Conservation (phyloP, 2,113 vertebrate genomes). For the Cromileptes altivelis region DNA sequence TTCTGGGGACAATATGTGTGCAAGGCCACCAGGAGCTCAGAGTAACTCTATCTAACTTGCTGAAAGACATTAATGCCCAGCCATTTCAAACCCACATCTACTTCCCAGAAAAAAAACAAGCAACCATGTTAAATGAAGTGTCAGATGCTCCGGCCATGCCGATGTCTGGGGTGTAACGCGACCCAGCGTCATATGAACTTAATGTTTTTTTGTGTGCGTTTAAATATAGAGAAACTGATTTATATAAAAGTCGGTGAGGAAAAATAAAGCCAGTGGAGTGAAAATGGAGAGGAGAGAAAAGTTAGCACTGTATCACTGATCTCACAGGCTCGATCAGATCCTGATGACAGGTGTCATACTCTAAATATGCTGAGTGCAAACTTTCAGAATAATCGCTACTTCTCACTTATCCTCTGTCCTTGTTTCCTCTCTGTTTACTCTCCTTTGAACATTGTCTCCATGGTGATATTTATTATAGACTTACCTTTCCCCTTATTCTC, state of each 20-base stretch:
- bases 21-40: background rate
- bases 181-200: constrained; percentile 61
- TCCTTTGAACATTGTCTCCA: constrained; percentile 43
- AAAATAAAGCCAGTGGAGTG: constrained; percentile 45
- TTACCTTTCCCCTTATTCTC: constrained; percentile 12
- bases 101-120: constrained; percentile 59
- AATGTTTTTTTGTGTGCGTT: constrained; percentile 53
- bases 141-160: constrained; percentile 25
- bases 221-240: constrained; percentile 78
- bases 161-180: constrained; percentile 49
- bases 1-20: constrained; percentile 23
- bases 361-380: constrained; percentile 52
- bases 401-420: constrained; percentile 16
- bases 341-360: constrained; percentile 45
- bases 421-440: constrained; percentile 38
- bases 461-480: constrained; percentile 22
- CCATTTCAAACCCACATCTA: constrained; percentile 21
- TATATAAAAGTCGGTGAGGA: constrained; percentile 52
- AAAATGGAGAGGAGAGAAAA: constrained; percentile 58
- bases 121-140: constrained; percentile 39
- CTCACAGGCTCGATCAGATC: constrained; percentile 28
- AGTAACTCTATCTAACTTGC: constrained; percentile 58
- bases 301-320: constrained; percentile 69
- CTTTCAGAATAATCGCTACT: constrained; percentile 45
- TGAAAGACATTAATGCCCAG: constrained; percentile 32